Evolutionary conservation across 2,888 invertebrate species (phyloP).

Genomic region (Nemoura dubitans): DNA sequence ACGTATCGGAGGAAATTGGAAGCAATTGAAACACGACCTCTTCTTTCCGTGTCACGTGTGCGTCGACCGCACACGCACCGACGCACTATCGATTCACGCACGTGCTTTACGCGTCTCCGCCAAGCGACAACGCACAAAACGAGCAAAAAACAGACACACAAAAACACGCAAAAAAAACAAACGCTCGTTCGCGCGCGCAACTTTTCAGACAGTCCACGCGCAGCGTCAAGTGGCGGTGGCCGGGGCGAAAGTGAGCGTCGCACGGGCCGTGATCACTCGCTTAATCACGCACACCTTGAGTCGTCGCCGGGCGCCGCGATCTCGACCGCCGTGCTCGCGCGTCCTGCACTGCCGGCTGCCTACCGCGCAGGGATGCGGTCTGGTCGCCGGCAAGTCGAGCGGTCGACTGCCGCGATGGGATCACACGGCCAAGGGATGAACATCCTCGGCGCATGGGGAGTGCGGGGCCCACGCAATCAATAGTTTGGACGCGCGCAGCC

Average conservation of each 20-base stretch:
- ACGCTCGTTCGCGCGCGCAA: too few species aligned
- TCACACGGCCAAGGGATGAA: background rate
- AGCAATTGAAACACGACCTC: background rate
- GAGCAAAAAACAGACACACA: too few species aligned
- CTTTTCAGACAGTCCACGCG: too few species aligned
- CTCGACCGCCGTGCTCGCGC: too few species aligned
- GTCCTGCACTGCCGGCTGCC: too few species aligned
- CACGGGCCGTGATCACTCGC: background rate
- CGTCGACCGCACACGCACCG: background rate
- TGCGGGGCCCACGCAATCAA: background rate
- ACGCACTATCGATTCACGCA: background rate
- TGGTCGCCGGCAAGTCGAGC: too few species aligned
- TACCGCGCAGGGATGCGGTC: too few species aligned
- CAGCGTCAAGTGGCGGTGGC: background rate
- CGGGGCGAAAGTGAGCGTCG: background rate
- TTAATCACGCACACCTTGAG: background rate
- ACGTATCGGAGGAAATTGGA: background rate
- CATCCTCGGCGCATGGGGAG: background rate
- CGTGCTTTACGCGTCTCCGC: background rate
- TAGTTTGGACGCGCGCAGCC: background rate
- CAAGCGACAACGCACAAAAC: background rate
- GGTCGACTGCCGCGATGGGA: background rate
- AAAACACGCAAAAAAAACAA: too few species aligned
- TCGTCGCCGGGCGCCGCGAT: background rate
- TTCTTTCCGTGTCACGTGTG: background rate